phyloP scores from a whole-genome alignment of 1,140 invertebrate genomes.

The Drosophila chauvacae region DNA sequence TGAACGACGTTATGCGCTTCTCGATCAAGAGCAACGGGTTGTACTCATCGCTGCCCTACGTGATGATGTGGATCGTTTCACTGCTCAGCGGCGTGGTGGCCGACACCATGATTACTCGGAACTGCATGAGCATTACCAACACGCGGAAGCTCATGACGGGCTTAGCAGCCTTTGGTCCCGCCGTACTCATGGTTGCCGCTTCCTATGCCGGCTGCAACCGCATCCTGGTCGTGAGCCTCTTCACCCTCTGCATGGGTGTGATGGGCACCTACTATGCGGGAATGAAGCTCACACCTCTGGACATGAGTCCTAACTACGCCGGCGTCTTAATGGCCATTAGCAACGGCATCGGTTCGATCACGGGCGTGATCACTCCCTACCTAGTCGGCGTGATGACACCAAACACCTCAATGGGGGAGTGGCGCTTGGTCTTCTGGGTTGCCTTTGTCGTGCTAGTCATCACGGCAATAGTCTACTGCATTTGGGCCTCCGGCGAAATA shows the following conservation, averaged over 20 bases:
- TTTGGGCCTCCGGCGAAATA: slow-evolving; percentile 31
- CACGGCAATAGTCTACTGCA: slow-evolving; percentile 20
- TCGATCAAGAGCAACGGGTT: slow-evolving; percentile 53
- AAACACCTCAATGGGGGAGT: slow-evolving; percentile 81
- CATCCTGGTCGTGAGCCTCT: slow-evolving; percentile 25
- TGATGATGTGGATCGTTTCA: slow-evolving; percentile 56
- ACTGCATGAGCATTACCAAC: slow-evolving; percentile 13
- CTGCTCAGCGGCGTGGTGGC: slow-evolving; percentile 35
- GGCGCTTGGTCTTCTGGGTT: slow-evolving; percentile 33
- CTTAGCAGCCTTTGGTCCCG: slow-evolving; percentile 46
- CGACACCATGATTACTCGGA: slow-evolving; percentile 47
- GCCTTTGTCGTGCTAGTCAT: slow-evolving; percentile 16
- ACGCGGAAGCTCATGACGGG: slow-evolving; percentile 18
- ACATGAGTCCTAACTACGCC: slow-evolving; percentile 91
- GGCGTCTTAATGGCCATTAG: slow-evolving; percentile 92
- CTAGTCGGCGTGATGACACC: slow-evolving; percentile 91
- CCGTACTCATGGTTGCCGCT: slow-evolving; percentile 40
- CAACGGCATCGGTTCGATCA: slow-evolving; percentile 91
- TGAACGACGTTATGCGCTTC: slow-evolving; percentile 54
- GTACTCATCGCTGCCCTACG: slow-evolving; percentile 57
- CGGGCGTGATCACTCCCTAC: slow-evolving; percentile 90
- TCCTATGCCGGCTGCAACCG: slow-evolving; percentile 60
- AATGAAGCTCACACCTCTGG: slow-evolving; percentile 90
- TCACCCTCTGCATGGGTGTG: slow-evolving; percentile 68
- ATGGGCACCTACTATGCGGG: slow-evolving; percentile 90